Conservation (phyloP, 2,113 vertebrate genomes). For the Carollia perspicillata region DNA sequence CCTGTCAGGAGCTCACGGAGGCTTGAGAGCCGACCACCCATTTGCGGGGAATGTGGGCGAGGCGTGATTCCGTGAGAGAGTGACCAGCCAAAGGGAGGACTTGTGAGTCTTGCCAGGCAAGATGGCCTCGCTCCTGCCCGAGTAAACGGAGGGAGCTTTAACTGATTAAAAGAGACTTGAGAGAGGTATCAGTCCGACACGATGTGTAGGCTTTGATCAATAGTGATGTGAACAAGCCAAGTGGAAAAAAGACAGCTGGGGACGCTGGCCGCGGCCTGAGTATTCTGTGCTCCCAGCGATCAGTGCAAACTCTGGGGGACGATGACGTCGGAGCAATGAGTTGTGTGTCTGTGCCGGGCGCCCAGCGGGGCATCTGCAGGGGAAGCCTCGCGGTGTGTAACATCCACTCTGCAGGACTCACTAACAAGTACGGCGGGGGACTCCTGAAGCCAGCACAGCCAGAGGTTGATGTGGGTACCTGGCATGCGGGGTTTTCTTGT, state of each 20-base stretch:
- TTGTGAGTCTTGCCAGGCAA: background rate
- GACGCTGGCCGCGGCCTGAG: background rate
- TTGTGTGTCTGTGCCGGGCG: background rate
- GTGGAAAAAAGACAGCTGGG: background rate
- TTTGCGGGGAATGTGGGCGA: too few species aligned
- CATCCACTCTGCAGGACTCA: background rate
- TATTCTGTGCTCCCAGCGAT: background rate
- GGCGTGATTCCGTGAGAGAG: background rate
- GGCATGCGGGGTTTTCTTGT: background rate
- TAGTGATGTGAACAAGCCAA: background rate
- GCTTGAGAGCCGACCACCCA: background rate
- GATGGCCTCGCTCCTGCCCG: background rate
- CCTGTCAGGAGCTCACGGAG: background rate
- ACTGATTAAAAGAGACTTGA: background rate
- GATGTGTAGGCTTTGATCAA: background rate
- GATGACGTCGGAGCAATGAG: background rate
- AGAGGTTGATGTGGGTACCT: background rate
- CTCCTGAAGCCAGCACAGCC: too few species aligned
- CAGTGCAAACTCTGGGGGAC: background rate
- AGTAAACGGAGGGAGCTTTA: background rate
- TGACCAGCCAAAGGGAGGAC: background rate
- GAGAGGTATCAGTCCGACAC: background rate
- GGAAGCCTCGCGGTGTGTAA: background rate
- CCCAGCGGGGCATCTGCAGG: background rate
- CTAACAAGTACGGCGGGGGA: background rate